Base-by-base conservation (phyloP, 2,888 invertebrate genomes). In the Stenotaenia linearis region DNA sequence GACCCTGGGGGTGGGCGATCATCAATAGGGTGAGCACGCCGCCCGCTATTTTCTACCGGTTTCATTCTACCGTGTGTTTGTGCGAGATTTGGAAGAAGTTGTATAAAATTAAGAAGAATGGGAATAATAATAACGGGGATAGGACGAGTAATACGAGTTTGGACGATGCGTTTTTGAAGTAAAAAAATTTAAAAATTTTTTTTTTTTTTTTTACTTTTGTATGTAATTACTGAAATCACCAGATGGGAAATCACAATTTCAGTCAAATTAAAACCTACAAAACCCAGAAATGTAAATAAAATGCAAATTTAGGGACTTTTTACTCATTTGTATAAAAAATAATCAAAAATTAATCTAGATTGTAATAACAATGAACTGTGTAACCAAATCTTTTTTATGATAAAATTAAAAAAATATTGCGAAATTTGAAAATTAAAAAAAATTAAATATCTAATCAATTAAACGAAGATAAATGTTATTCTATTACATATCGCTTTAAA, bases 71-170 rank as follows among this genome's bases (percentile, higher is more conserved):
- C 10, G 96, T 97, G 0, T 97, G 97, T 85, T 89, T 97, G 80
- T 96, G 96, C 86, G 97, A 97, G 87, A 95, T 97, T 84, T 97
- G 97, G 97, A 97, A 96, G 87, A 90, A 93, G 83, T 95, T 96
- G 5, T 97, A 97, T 86, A 97, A 97, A 81, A 81, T 84, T n/a
- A 84, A 84, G 69, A 78, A 78, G 21, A 7, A 25, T 0, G 28
- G 25, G 4, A 69, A 69, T 12, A 2, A 9, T 7, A 0, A 61
- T 28, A 23, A 45, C 7, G 77, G 10, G 25, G 30, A 56, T n/a
- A 23, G 32, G 25, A 61, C 23, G n/a, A 69, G 78, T 10, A 78
- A 23, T n/a, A 28, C 23, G n/a, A 78, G 61, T 78, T 28, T 69
- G 15, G 69, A 69, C 15, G 69, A 69, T 12, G 25, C 69, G 5